Evolutionary conservation across 2,113 vertebrate species (phyloP).

Genomic region (Sander lucioperca): DNA sequence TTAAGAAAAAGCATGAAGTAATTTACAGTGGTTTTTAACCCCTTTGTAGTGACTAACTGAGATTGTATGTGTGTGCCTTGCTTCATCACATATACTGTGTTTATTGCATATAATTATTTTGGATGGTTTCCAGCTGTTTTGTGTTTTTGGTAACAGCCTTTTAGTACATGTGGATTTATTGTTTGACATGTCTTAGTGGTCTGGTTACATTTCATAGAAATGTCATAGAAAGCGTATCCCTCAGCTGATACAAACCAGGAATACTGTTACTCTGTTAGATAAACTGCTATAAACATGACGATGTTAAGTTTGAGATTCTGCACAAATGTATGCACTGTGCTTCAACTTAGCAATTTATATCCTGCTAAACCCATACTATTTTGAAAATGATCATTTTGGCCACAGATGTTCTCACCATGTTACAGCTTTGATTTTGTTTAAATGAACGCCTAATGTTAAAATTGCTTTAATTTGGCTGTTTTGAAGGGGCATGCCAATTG

Average conservation of each 20-base stretch:
- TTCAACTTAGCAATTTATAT: background rate
- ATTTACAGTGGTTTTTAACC: constrained; percentile 38
- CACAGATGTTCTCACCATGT: constrained; percentile 14
- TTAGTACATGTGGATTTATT: constrained; percentile 30
- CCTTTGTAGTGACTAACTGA: constrained; percentile 54
- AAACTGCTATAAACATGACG: constrained; percentile 21
- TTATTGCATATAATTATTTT: constrained; percentile 38
- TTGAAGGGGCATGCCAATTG: background rate
- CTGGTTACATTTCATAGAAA: constrained; percentile 32
- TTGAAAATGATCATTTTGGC: background rate
- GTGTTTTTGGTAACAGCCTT: background rate
- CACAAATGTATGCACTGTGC: constrained; percentile 5
- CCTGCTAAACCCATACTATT: constrained; percentile 8
- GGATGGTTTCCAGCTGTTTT: constrained; percentile 6
- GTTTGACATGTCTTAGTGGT: constrained; percentile 31
- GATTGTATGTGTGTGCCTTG: constrained; percentile 66
- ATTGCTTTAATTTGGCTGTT: constrained; percentile 14
- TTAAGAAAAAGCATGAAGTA: constrained; percentile 66
- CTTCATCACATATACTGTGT: constrained; percentile 66
- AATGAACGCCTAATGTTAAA: background rate
- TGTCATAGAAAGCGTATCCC: background rate
- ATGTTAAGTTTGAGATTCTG: background rate
- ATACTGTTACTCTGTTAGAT: background rate
- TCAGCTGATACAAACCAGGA: background rate
- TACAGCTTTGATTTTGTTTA: background rate